Evolutionary conservation across 2,888 invertebrate species (phyloP), one percentile per base, ranked within the genome.

Genomic region (Epistrophe eligans): DNA sequence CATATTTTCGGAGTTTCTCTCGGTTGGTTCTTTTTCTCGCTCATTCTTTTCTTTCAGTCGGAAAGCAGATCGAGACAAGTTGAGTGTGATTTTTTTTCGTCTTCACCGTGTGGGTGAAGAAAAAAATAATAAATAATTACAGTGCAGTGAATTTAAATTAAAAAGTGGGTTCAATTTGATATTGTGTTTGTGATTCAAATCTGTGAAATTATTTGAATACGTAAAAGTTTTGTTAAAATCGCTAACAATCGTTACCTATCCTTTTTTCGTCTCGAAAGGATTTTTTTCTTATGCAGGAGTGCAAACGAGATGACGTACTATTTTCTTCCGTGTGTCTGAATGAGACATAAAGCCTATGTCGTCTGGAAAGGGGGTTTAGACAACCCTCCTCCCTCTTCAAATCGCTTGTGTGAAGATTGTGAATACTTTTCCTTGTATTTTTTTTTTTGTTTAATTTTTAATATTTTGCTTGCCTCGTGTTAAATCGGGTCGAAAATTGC

Each of bases 321-420:
- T 57, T 55, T 50, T 62, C 17, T 73, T 48, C 57, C 57, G 71
- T 76, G 71, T 58, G 76, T 67, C 28, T 48, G 79, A 76, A 66
- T 50, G 60, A 70, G 87, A 87, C 52, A 57, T 70, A 60, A 77
- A 11, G n/a, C 66, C 28, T 71, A 32, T 72, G 62, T 79, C 55
- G 62, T 84, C 79, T 79, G 82, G 67, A 77, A 83, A 87, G 83
- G 83, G 76, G 72, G 87, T 79, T n/a, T 87, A 57, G 83, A 71
- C 72, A 45, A 67, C 71, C 87, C 87, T 79, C 83, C 77, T 73
- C 5, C 70, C 60, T 24, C 45, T 13, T 50, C 4, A 15, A 10
- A 45, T 35, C 3, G 40, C 10, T 62, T 62, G 15, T 43, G 13
- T 58, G 28, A 32, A 35, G 55, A 79, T 79, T 67, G 77, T 79